These are phyloP conservation scores for Endomychus coccineus DNA, from an alignment of 2,888 invertebrate species.

Conservation along the genomic window DNA sequence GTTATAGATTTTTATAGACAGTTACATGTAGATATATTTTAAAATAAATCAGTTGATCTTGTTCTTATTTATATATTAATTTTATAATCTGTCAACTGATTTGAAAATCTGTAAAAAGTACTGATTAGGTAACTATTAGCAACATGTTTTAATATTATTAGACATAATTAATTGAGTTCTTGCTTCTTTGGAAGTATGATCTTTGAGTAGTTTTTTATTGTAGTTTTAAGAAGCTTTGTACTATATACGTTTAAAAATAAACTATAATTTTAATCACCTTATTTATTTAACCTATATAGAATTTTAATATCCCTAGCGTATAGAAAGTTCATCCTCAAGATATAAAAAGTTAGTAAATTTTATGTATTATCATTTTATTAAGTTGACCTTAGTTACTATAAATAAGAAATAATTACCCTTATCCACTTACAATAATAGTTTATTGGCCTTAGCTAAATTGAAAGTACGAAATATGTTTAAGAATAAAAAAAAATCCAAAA, in stretches of 20 bases:
- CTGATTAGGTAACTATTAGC: conserved; percentile 37
- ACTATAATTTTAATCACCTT: too few relatives aligned
- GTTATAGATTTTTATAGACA: conserved; percentile 23
- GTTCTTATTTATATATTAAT: conserved; percentile 12
- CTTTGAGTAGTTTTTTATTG: conserved; percentile 10
- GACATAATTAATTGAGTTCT: conserved; percentile 17
- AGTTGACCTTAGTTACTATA: too few relatives aligned
- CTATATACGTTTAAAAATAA: conserved; percentile 26
- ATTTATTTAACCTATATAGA: too few relatives aligned
- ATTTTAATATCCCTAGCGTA: too few relatives aligned
- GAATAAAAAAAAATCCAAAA: too few relatives aligned
- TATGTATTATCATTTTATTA: too few relatives aligned
- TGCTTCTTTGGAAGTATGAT: conserved; percentile 14
- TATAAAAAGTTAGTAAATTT: too few relatives aligned
- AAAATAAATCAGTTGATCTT: conserved; percentile 25
- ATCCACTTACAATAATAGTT: too few relatives aligned
- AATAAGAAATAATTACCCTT: too few relatives aligned
- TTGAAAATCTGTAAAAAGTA: conserved; percentile 39
- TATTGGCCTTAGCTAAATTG: too few relatives aligned
- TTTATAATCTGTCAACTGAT: conserved; percentile 8
- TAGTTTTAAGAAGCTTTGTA: conserved; percentile 29
- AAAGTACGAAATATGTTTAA: too few relatives aligned
- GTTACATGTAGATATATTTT: conserved; percentile 18
- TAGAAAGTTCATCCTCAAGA: too few relatives aligned
- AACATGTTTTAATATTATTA: conserved; percentile 23